These are phyloP conservation scores for Phycodurus eques DNA, from an alignment of 2,113 vertebrate genomes.

Conservation along the genomic window DNA sequence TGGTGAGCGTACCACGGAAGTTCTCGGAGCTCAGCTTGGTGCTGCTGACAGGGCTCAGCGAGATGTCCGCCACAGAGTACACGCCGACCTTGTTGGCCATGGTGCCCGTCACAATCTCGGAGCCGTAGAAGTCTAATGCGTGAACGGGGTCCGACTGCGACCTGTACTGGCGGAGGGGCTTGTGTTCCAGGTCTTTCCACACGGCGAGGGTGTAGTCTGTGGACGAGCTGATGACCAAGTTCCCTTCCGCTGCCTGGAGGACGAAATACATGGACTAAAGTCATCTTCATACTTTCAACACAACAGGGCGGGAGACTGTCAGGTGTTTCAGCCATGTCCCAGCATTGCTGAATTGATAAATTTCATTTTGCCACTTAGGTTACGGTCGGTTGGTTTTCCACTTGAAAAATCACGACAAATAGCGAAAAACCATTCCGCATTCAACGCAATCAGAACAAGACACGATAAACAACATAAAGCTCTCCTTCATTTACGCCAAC, in stretches of 20 bases:
- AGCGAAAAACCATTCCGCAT: background rate
- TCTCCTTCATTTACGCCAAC: background rate
- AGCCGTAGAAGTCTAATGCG: conserved; percentile 88
- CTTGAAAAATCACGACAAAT: background rate
- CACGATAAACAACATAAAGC: background rate
- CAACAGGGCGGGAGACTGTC: too few species aligned
- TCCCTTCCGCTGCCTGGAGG: conserved; percentile 87
- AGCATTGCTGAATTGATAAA: too few species aligned
- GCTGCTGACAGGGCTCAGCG: conserved; percentile 78
- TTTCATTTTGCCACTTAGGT: background rate
- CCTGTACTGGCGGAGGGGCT: conserved; percentile 89
- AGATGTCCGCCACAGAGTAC: conserved; percentile 88
- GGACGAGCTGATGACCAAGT: conserved; percentile 89
- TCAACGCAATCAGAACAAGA: background rate
- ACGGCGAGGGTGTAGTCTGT: conserved; percentile 89
- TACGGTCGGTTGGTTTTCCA: background rate
- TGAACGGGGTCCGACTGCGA: conserved; percentile 90
- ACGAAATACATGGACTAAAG: conserved; percentile 6
- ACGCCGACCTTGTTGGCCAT: conserved; percentile 94
- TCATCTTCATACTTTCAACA: background rate
- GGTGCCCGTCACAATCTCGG: conserved; percentile 87
- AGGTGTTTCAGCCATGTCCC: too few species aligned
- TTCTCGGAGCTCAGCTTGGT: conserved; percentile 97
- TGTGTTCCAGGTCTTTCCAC: conserved; percentile 95
- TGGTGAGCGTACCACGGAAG: conserved; percentile 93